Evolutionary conservation across 2,888 invertebrate species (phyloP).

Genomic region (Xestia ashworthii): DNA sequence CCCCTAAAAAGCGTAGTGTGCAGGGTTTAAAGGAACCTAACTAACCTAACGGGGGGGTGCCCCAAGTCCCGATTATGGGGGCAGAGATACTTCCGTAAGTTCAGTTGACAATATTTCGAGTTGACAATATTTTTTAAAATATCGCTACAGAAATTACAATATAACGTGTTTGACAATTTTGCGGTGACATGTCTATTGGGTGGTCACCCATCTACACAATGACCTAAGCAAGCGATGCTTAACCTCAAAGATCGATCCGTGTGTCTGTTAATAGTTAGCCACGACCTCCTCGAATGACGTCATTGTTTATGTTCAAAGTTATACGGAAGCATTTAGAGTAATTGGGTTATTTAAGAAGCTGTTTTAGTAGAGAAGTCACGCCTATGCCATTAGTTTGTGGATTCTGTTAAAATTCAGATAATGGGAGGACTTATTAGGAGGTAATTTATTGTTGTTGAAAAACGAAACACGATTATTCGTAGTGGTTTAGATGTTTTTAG

Average conservation of each 20-base stretch:
- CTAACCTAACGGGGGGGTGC: too few relatives aligned
- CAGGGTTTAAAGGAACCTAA: too few relatives aligned
- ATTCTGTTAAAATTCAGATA: slow-evolving; percentile 35
- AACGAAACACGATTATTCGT: slow-evolving; percentile 7
- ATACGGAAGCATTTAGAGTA: slow-evolving; percentile 62
- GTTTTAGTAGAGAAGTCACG: slow-evolving; percentile 40
- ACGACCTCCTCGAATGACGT: slow-evolving; percentile 45
- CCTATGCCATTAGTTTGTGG: slow-evolving; percentile 36
- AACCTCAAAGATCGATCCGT: background rate
- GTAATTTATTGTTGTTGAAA: slow-evolving; percentile 38
- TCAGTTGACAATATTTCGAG: too few relatives aligned
- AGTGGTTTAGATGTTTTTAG: background rate
- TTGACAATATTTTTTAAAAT: too few relatives aligned
- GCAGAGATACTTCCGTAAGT: too few relatives aligned
- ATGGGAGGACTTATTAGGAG: slow-evolving; percentile 14
- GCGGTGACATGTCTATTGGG: too few relatives aligned
- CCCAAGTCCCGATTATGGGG: too few relatives aligned
- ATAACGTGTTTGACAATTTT: too few relatives aligned
- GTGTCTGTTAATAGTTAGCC: background rate
- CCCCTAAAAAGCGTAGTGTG: too few relatives aligned
- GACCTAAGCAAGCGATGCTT: background rate
- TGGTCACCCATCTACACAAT: background rate
- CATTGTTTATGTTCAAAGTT: slow-evolving; percentile 35
- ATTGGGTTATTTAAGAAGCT: slow-evolving; percentile 53
- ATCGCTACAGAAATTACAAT: too few relatives aligned